These are phyloP conservation scores for Elmis aenea DNA, from an alignment of 2,888 invertebrate species.

Conservation along the genomic window DNA sequence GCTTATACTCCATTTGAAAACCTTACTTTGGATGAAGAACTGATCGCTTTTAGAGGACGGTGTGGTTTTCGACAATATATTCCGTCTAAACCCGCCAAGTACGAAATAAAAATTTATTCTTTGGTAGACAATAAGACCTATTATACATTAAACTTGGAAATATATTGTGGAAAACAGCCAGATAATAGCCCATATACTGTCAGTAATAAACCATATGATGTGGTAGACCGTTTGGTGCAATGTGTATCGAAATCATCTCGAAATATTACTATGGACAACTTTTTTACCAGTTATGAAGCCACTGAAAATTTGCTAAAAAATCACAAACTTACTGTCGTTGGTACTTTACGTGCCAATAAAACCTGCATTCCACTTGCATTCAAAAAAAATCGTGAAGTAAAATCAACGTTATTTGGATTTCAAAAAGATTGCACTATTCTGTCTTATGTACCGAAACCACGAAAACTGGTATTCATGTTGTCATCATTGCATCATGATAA, in stretches of 20 bases:
- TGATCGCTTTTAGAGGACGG: not conserved
- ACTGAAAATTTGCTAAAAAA: not conserved
- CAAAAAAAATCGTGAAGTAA: slow-evolving; percentile 2
- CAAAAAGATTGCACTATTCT: slow-evolving; percentile 26
- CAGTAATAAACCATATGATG: not conserved
- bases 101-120: not conserved
- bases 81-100: not conserved
- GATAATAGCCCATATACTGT: not conserved
- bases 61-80: slow-evolving; percentile 1
- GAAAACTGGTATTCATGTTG: slow-evolving; percentile 23
- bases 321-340: slow-evolving; percentile 19
- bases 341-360: slow-evolving; percentile 23
- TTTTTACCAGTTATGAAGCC: not conserved
- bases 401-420: slow-evolving; percentile 20
- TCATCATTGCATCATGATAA: slow-evolving; percentile 26
- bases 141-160: slow-evolving; percentile 1
- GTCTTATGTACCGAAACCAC: slow-evolving; percentile 25
- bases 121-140: not conserved
- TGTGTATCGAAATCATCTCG: not conserved
- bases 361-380: not conserved
- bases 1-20: not conserved
- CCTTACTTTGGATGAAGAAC: slow-evolving; percentile 1
- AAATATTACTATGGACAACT: not conserved
- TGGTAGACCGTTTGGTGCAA: not conserved
- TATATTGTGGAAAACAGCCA: not conserved